Base-by-base conservation (phyloP, 2,888 invertebrate species). In the Apeira syringaria region DNA sequence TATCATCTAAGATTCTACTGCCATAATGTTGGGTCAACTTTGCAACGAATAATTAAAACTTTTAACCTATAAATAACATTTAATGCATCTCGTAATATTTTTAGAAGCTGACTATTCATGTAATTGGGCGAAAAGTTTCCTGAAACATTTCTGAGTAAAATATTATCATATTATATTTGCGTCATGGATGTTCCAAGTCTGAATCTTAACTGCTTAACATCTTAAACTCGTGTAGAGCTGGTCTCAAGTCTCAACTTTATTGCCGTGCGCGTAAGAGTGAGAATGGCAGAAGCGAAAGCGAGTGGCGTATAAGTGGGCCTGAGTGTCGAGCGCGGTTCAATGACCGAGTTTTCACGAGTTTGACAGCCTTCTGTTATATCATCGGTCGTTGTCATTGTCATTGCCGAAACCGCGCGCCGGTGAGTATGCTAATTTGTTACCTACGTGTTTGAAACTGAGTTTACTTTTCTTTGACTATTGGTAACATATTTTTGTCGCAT, bases 321-420 rank as follows among this genome's bases (percentile, higher is more conserved):
- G 69, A 62, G 68, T 52, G 59, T 68, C 65, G 60, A 65, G 76
- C 80, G 74, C 64, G 76, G 90, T 82, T 90, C 89, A 89, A 89
- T 83, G 90, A 86, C 90, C 90, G 89, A 88, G 76, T 90, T 90
- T 90, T 89, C 88, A 87, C 84, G 84, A 64, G 88, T 88, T 88
- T 89, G 90, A 88, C 88, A 87, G 88, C 85, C 82, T 81, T 82
- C 76, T 82, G 86, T 89, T 90, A 90, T 89, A 88, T 89, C 89
- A 89, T 80, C 87, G 84, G 75, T 74, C 78, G 82, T 76, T 81
- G 87, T 88, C 89, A 88, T 86, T 90, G 90, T 89, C 90, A 90
- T 86, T 90, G 90, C 89, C 90, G 85, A 90, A 90, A 81, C 74
- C 65, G 64, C 74, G 68, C 8, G 59, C 51, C 58, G 56, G 49